Base-by-base conservation (phyloP, 2,888 invertebrate species). In the Diachrysia chrysitis region DNA sequence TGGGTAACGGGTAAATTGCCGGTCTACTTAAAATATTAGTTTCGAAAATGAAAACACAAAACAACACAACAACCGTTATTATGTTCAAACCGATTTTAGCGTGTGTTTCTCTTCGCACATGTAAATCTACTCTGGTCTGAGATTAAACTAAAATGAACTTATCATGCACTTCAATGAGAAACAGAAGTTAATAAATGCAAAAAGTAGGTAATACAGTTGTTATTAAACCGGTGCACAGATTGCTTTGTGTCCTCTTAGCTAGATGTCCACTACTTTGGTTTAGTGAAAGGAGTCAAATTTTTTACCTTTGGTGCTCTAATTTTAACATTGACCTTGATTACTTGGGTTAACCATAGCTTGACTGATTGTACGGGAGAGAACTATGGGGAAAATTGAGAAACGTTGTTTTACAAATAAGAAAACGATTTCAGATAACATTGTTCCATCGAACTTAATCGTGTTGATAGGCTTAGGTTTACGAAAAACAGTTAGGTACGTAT, bases 61-160 rank as follows among this genome's bases (percentile, higher is more conserved):
- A 63, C 42, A 70, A 37, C 48, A 25, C 37, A 66, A 69, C 16
- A 63, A 74, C 76, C 63, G 72, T 69, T 67, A 71, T 53, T 61
- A 68, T 55, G 56, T 66, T 58, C 63, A 58, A 69, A 68, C 54
- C 64, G 67, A 63, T 72, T 66, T 42, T 71, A 68, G 72, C 74
- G 76, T 80, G 76, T 73, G 74, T 79, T 63, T 70, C 67, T 63
- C 77, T 80, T 69, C 62, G 76, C 67, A 78, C 82, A 83, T 82
- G 68, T 75, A 77, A 71, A 84, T 81, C 82, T 79, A 81, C 78
- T 81, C 83, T 73, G 80, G 75, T 69, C 79, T 76, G 82, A 86
- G 85, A 83, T 83, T 84, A 86, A 84, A 84, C 83, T 86, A 87
- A 86, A 90, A 89, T 91, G 89, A 90, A 88, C 83, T 86, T 89